A percentile compares a stretch with the other conserved stretches of the same genome.
Conservation (phyloP, 64 coral and sea anemone species). For the Stichodactyla mertensii region DNA sequence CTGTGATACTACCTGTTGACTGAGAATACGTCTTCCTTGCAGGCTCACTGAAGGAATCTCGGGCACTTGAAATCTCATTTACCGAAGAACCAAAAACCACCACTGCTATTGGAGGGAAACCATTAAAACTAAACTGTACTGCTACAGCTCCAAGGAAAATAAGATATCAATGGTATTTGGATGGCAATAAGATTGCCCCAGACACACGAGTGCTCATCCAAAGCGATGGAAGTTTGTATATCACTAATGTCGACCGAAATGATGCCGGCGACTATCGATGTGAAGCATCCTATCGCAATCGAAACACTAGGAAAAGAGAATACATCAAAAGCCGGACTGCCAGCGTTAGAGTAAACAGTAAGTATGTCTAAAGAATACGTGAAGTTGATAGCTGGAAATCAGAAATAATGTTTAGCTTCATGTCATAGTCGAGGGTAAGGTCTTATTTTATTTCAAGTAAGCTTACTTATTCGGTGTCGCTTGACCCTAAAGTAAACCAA, state of each 20-base stretch:
- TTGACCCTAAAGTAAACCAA: constrained; percentile 8
- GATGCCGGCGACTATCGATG: constrained; percentile 37
- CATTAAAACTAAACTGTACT: constrained; percentile 21
- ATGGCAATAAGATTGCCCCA: neutral
- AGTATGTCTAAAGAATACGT: neutral
- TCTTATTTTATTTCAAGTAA: neutral
- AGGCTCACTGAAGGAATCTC: constrained; percentile 47
- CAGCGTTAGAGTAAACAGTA: constrained; percentile 33
- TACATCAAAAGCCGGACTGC: constrained; percentile 9
- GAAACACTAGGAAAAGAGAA: neutral
- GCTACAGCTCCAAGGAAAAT: constrained; percentile 6
- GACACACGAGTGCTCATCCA: neutral
- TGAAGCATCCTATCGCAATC: neutral
- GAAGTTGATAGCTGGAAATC: neutral
- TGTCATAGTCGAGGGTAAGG: constrained; percentile 3
- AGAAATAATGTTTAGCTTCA: neutral
- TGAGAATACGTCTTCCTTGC: neutral
- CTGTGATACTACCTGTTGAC: constrained; percentile 5
- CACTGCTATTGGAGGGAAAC: constrained; percentile 9
- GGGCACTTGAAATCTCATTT: constrained; percentile 5
- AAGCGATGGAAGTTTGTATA: constrained; percentile 41
- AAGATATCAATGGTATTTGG: constrained; percentile 18
- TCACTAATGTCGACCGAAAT: neutral
- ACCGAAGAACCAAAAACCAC: neutral
- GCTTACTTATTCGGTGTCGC: neutral